Conservation (phyloP, 2,113 vertebrate species). For the Callocephalon fimbriatum region DNA sequence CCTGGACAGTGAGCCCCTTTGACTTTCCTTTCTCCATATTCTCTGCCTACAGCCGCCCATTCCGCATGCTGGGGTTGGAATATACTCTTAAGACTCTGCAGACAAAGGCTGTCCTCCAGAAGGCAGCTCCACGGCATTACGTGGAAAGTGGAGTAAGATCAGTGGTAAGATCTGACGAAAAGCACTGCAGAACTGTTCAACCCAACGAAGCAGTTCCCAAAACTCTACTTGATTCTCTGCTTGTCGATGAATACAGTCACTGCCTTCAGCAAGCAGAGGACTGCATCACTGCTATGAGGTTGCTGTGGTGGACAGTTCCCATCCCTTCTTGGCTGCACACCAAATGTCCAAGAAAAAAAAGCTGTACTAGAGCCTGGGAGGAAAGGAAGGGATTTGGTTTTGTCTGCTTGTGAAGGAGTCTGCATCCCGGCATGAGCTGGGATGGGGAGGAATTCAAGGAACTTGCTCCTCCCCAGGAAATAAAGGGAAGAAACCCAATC, state of each 20-base stretch:
- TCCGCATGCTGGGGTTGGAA: not conserved
- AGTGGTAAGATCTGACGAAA: not conserved
- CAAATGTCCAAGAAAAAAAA: not conserved
- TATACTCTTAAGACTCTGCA: not conserved
- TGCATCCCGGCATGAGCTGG: not conserved
- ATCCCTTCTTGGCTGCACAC: not conserved
- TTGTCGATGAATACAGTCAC: not conserved
- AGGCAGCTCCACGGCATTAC: not conserved
- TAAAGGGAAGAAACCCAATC: not conserved
- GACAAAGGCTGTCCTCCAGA: not conserved
- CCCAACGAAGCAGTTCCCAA: not conserved
- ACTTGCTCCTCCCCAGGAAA: not conserved
- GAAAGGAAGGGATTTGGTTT: not conserved
- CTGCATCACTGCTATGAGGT: not conserved
- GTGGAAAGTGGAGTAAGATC: not conserved
- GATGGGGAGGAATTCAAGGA: not conserved
- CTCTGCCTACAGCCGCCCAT: not conserved
- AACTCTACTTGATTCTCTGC: not conserved
- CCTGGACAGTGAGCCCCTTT: not conserved
- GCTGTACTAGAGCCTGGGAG: not conserved
- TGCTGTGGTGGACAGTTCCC: constrained; percentile 11
- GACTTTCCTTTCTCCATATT: not conserved
- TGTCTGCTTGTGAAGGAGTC: not conserved
- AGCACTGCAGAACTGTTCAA: not conserved
- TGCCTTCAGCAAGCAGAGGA: not conserved